Percentiles rank a stretch among this genome's conserved stretches.
Evolutionary conservation across 1,140 invertebrate species (phyloP).

Genomic region (Aphelinus certus): DNA sequence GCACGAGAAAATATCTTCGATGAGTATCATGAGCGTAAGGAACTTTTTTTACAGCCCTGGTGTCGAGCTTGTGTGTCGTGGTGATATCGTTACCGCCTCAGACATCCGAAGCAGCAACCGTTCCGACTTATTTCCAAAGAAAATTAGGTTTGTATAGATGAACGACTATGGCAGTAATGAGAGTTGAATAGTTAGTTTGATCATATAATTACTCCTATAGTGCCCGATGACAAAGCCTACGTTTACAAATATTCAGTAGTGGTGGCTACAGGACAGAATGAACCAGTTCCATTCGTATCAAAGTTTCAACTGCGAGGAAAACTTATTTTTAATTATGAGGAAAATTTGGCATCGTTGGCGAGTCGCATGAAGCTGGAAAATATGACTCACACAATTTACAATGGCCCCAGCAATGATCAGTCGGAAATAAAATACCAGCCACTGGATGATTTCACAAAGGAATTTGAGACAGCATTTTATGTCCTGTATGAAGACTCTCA

Average conservation of each 20-base stretch:
- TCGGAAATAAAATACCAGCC: constrained; percentile 16
- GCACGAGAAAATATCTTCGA: too few relatives aligned
- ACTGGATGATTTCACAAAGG: constrained; percentile 42
- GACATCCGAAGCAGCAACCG: too few relatives aligned
- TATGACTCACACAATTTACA: constrained; percentile 55
- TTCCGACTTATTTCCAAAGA: too few relatives aligned
- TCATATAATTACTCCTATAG: neutral
- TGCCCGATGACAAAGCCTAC: constrained; percentile 54
- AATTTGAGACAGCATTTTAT: constrained; percentile 51
- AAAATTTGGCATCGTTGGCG: constrained; percentile 30
- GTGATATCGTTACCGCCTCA: too few relatives aligned
- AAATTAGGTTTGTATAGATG: too few relatives aligned
- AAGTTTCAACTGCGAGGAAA: constrained; percentile 53
- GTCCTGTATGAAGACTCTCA: constrained; percentile 51
- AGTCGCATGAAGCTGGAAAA: constrained; percentile 51
- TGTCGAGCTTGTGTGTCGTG: too few relatives aligned
- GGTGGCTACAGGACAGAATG: constrained; percentile 53
- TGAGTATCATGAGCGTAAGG: too few relatives aligned
- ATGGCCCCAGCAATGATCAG: constrained; percentile 45
- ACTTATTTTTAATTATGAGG: constrained; percentile 38
- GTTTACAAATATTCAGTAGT: constrained; percentile 59
- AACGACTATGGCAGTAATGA: too few relatives aligned
- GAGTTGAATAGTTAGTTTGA: too few relatives aligned
- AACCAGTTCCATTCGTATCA: constrained; percentile 55
- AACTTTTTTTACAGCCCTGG: too few relatives aligned